Percentiles rank a stretch among this genome's conserved stretches.
Conservation (phyloP, 2,797 vertebrate species). For the Sebastiscus albofasciatus region DNA sequence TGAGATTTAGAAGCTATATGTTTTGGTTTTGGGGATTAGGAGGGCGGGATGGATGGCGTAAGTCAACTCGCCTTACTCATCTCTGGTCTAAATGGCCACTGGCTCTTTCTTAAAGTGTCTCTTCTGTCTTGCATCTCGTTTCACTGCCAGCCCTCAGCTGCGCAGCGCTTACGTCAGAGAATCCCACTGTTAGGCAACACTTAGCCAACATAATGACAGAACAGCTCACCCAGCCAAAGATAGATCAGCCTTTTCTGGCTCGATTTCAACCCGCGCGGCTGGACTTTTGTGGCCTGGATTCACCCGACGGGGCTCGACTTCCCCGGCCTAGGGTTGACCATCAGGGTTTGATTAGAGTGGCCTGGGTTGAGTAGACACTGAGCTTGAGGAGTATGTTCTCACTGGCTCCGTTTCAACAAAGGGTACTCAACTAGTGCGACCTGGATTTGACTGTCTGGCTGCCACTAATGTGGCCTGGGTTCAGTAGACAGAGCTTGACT, state of each 20-base stretch:
- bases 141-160: slow-evolving; percentile 65
- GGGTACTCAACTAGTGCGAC: slow-evolving; percentile 60
- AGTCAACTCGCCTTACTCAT: slow-evolving; percentile 36
- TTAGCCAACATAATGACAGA: slow-evolving; percentile 70
- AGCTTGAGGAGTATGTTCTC: slow-evolving; percentile 54
- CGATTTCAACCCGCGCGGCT: slow-evolving; percentile 32
- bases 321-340: slow-evolving; percentile 40
- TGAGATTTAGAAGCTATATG: slow-evolving; percentile 25
- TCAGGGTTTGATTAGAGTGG: slow-evolving; percentile 45
- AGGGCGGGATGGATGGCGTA: slow-evolving; percentile 24
- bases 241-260: slow-evolving; percentile 60
- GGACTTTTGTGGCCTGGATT: slow-evolving; percentile 59
- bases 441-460: slow-evolving; percentile 75
- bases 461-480: slow-evolving; percentile 59
- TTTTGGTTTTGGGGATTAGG: slow-evolving; percentile 32
- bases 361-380: slow-evolving; percentile 46
- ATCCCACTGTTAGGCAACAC: slow-evolving; percentile 60
- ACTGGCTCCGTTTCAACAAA: slow-evolving; percentile 61
- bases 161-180: slow-evolving; percentile 66
- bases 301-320: slow-evolving; percentile 26
- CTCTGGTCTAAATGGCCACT: slow-evolving; percentile 44
- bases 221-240: slow-evolving; percentile 59
- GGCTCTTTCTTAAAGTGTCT: slow-evolving; percentile 45
- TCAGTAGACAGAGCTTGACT: slow-evolving; percentile 74
- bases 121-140: slow-evolving; percentile 57